Percentiles rank a stretch among this genome's conserved stretches.
These are phyloP conservation scores for Plectropomus leopardus DNA, from an alignment of 2,113 vertebrate species.

Conservation along the genomic window DNA sequence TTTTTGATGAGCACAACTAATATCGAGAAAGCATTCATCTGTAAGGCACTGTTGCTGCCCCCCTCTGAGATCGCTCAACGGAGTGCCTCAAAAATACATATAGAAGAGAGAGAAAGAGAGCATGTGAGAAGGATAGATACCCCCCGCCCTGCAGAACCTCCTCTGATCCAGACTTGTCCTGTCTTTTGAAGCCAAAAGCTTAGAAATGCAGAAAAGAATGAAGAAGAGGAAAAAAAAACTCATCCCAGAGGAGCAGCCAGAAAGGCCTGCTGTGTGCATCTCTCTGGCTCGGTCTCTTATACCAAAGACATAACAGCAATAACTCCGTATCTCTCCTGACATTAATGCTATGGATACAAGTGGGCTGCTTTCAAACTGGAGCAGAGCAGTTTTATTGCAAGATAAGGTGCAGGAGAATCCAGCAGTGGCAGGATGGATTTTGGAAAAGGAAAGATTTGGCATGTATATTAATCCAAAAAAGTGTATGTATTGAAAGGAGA, in stretches of 20 bases:
- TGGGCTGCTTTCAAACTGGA: conserved; percentile 63
- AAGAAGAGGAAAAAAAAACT: conserved; percentile 7
- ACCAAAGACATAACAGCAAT: conserved; percentile 61
- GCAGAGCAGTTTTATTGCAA: conserved; percentile 55
- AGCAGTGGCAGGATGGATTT: conserved; percentile 22
- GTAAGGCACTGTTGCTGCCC: conserved; percentile 71
- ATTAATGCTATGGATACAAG: conserved; percentile 77
- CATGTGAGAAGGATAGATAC: conserved; percentile 44
- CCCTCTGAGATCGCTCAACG: conserved; percentile 76
- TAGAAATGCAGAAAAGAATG: conserved; percentile 76
- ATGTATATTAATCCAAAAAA: conserved; percentile 13
- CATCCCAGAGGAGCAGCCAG: conserved; percentile 68
- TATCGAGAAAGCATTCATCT: conserved; percentile 83
- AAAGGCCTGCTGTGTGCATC: conserved; percentile 67
- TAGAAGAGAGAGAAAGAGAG: conserved; percentile 53
- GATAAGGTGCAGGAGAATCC: conserved; percentile 63
- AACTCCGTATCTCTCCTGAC: conserved; percentile 66
- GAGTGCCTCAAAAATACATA: conserved; percentile 76
- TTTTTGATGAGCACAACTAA: conserved; percentile 77
- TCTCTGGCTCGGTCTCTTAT: conserved; percentile 63
- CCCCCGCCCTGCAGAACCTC: conserved; percentile 60
- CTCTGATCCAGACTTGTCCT: conserved; percentile 73
- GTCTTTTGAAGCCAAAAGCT: conserved; percentile 77
- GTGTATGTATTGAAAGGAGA: conserved; percentile 2
- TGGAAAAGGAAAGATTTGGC: conserved; percentile 25